Conservation (phyloP, 2,113 vertebrate species). For the Sisor rabdophorus region DNA sequence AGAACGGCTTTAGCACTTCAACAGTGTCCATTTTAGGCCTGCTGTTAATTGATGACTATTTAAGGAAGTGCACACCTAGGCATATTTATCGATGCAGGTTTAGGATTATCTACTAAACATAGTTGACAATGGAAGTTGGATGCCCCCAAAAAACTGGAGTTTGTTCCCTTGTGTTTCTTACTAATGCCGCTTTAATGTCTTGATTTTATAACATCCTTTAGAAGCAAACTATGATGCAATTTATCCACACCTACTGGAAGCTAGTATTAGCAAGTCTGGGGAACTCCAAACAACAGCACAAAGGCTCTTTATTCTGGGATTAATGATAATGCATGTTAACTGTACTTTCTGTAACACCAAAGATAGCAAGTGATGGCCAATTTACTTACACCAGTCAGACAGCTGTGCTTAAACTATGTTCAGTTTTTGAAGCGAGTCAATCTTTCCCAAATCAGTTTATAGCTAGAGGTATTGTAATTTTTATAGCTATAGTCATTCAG, state of each 20-base stretch:
- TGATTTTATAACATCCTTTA: background rate
- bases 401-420: background rate
- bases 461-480: too few relatives aligned
- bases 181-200: background rate
- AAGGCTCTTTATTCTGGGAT: conserved; percentile 9
- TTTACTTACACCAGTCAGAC: background rate
- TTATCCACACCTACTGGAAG: background rate
- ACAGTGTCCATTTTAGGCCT: background rate
- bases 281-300: conserved; percentile 3
- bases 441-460: too few relatives aligned
- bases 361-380: background rate
- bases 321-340: conserved; percentile 7
- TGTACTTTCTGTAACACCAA: background rate
- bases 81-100: background rate
- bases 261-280: conserved; percentile 13
- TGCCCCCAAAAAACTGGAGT: background rate
- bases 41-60: background rate
- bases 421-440: background rate
- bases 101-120: background rate
- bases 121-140: background rate
- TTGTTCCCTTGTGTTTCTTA: background rate
- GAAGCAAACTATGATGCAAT: background rate
- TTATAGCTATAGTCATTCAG: background rate
- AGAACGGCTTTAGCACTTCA: background rate
- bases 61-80: background rate